Conservation (phyloP, 2,888 invertebrate genomes). For the Melinaea marsaeus region DNA sequence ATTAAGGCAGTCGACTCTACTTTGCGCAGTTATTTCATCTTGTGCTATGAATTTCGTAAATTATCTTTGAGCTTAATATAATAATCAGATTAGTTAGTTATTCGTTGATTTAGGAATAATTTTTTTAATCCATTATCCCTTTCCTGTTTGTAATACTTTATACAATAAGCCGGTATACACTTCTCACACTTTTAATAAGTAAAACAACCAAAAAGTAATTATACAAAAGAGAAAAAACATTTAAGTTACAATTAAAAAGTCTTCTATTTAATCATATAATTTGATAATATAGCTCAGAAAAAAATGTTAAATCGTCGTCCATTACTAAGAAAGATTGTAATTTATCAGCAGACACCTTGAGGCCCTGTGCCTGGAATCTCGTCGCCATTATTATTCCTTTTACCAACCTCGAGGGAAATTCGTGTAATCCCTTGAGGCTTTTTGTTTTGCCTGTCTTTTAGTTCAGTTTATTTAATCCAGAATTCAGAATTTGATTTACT, state of each 20-base stretch:
- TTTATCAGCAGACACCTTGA: slow-evolving; percentile 62
- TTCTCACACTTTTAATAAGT: too few relatives aligned
- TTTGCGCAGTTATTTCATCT: background rate
- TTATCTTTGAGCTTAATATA: background rate
- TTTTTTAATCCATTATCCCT: too few relatives aligned
- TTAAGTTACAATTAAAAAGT: background rate
- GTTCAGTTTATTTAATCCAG: slow-evolving; percentile 29
- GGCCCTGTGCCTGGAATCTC: slow-evolving; percentile 48
- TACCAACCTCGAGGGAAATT: slow-evolving; percentile 60
- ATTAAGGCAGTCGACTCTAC: slow-evolving; percentile 20
- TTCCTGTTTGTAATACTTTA: too few relatives aligned
- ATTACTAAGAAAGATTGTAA: slow-evolving; percentile 68
- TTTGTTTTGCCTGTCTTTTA: slow-evolving; percentile 40
- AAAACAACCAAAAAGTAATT: too few relatives aligned
- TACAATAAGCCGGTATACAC: too few relatives aligned
- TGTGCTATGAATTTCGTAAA: slow-evolving; percentile 4
- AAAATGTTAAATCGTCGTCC: slow-evolving; percentile 46
- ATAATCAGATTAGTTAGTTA: too few relatives aligned
- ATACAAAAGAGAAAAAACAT: background rate
- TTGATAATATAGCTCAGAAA: background rate
- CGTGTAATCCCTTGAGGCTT: slow-evolving; percentile 56
- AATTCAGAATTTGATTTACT: slow-evolving; percentile 25
- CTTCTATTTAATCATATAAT: background rate
- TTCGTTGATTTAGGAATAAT: too few relatives aligned
- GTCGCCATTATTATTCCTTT: slow-evolving; percentile 64